phyloP scores from a whole-genome alignment of 2,888 invertebrate species.

The Sinopyrophorus schimmeli region DNA sequence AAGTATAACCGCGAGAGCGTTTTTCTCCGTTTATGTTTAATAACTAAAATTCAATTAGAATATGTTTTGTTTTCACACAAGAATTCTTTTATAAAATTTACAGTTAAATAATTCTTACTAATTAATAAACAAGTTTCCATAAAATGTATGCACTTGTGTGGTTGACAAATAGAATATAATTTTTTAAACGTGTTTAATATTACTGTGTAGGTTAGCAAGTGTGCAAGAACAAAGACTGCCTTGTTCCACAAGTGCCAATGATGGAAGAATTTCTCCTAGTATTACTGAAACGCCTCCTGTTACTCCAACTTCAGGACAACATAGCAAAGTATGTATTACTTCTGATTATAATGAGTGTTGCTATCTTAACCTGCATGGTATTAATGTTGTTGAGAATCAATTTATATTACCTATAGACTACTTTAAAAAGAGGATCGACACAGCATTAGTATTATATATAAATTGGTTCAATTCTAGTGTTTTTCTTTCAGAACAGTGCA shows the following conservation, averaged over 20 bases:
- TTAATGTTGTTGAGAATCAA: conserved; percentile 43
- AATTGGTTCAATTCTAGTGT: conserved; percentile 47
- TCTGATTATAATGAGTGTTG: too few relatives aligned
- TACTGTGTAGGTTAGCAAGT: conserved; percentile 77
- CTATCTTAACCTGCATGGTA: conserved; percentile 41
- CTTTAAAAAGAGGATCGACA: background rate
- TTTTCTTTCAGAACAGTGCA: conserved; percentile 47
- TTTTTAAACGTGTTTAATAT: background rate
- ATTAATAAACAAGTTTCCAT: too few relatives aligned
- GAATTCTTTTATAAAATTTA: too few relatives aligned
- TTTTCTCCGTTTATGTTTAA: too few relatives aligned
- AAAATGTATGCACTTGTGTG: too few relatives aligned
- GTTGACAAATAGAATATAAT: too few relatives aligned
- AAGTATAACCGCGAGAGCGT: too few relatives aligned
- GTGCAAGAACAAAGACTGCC: conserved; percentile 93
- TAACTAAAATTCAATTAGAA: too few relatives aligned
- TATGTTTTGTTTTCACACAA: too few relatives aligned
- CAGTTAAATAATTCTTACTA: too few relatives aligned
- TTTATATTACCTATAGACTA: conserved; percentile 39
- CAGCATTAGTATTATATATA: conserved; percentile 29
- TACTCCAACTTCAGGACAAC: conserved; percentile 63
- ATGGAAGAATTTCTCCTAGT: conserved; percentile 67
- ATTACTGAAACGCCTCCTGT: conserved; percentile 62
- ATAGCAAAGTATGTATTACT: conserved; percentile 71
- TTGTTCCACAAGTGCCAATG: conserved; percentile 53